phyloP scores from a whole-genome alignment of 1,140 invertebrate genomes.

The Portunus trituberculatus region DNA sequence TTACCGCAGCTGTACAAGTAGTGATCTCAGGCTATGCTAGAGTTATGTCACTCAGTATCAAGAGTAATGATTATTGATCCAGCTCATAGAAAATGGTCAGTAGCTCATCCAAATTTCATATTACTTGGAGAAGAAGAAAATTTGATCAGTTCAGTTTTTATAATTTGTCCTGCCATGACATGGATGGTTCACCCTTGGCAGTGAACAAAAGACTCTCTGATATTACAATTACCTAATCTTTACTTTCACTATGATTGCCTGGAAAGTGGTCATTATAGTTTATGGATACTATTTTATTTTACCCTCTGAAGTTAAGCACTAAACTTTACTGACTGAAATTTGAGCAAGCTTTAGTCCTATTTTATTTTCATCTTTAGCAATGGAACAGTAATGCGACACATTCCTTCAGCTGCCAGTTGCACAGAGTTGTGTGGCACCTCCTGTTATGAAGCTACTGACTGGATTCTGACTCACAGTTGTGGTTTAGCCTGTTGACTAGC shows the following conservation, averaged over 20 bases:
- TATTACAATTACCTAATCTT: neutral
- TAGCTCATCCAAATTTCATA: constrained; percentile 33
- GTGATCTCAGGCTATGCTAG: neutral
- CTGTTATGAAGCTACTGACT: constrained; percentile 50
- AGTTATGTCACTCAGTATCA: neutral
- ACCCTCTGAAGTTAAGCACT: neutral
- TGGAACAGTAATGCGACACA: neutral
- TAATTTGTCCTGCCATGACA: neutral
- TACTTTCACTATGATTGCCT: too few relatives aligned
- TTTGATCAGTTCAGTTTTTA: too few relatives aligned
- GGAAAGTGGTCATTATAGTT: too few relatives aligned
- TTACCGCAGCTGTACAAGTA: constrained; percentile 48
- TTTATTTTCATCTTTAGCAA: neutral
- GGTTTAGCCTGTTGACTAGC: constrained; percentile 64
- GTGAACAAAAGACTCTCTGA: neutral
- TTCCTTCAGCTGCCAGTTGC: neutral
- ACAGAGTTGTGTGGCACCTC: constrained; percentile 34
- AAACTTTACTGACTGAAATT: neutral
- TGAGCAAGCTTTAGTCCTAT: neutral
- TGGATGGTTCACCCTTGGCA: neutral
- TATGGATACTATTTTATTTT: neutral
- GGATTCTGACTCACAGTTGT: constrained; percentile 62
- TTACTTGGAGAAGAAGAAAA: neutral
- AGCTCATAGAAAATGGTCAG: constrained; percentile 44
- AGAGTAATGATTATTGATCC: neutral